Conservation (phyloP, 2,797 vertebrate species). For the Hippopotamyrus pictus region DNA sequence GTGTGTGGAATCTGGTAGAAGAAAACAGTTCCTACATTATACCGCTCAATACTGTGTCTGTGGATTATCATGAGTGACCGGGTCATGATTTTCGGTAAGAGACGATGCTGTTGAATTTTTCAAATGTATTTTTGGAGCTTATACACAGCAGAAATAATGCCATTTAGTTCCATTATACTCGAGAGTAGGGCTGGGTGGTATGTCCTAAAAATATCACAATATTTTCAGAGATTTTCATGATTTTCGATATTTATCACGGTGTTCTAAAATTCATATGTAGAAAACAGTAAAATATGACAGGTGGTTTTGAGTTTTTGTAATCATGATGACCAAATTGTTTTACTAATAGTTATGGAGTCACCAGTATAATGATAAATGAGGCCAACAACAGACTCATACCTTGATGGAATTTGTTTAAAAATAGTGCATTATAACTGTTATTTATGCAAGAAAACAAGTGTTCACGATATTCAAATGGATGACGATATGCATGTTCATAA, state of each 20-base stretch:
- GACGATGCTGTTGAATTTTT: neutral
- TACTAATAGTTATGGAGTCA: neutral
- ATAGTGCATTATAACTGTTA: neutral
- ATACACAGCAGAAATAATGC: neutral
- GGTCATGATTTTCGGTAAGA: neutral
- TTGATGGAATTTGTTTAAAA: neutral
- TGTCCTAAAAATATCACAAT: no score
- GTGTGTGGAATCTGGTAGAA: neutral
- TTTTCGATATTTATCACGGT: neutral
- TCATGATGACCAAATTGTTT: neutral
- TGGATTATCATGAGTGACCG: neutral
- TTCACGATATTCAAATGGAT: no score
- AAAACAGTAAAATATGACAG: neutral
- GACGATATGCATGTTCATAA: no score
- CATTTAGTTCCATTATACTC: neutral
- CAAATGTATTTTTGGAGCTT: neutral
- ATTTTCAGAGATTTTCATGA: neutral
- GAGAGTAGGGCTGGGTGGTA: no score
- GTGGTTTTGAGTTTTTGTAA: no score
- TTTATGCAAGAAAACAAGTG: neutral
- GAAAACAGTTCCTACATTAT: neutral
- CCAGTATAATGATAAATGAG: neutral
- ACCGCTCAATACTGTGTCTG: neutral
- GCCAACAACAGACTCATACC: neutral
- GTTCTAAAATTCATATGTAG: neutral